Evolutionary conservation across 2,113 vertebrate genomes (phyloP).

Genomic region (Brachyhypopomus gauderio): DNA sequence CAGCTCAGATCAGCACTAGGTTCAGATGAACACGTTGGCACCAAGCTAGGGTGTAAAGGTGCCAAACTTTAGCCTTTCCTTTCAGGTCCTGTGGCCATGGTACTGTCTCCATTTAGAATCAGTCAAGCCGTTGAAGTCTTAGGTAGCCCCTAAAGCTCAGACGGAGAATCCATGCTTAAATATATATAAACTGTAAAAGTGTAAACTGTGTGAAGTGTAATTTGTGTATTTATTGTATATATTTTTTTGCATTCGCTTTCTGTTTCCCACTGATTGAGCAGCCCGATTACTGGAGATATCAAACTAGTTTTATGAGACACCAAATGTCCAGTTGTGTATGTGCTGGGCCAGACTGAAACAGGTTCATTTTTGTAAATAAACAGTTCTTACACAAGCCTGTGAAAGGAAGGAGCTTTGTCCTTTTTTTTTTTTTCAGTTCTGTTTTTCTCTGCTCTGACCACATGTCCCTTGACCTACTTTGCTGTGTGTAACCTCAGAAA

Average conservation of each 20-base stretch:
- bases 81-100: neutral
- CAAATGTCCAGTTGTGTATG: neutral
- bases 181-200: neutral
- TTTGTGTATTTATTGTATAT: neutral
- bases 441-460: slow-evolving; percentile 35
- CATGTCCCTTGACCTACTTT: slow-evolving; percentile 49
- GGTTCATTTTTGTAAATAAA: slow-evolving; percentile 28
- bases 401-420: slow-evolving; percentile 61
- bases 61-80: neutral
- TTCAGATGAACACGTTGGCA: neutral
- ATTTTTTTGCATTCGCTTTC: neutral
- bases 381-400: slow-evolving; percentile 43
- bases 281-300: neutral
- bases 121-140: neutral
- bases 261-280: neutral
- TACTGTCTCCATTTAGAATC: neutral
- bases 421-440: slow-evolving; percentile 11
- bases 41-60: neutral
- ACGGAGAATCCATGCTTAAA: neutral
- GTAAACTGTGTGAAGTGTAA: neutral
- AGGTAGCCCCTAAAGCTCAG: too few relatives aligned
- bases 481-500: slow-evolving; percentile 58
- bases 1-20: neutral
- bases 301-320: neutral
- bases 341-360: neutral